These are phyloP conservation scores for Drosophila leontia DNA, from an alignment of 1,140 invertebrate genomes.

Conservation along the genomic window DNA sequence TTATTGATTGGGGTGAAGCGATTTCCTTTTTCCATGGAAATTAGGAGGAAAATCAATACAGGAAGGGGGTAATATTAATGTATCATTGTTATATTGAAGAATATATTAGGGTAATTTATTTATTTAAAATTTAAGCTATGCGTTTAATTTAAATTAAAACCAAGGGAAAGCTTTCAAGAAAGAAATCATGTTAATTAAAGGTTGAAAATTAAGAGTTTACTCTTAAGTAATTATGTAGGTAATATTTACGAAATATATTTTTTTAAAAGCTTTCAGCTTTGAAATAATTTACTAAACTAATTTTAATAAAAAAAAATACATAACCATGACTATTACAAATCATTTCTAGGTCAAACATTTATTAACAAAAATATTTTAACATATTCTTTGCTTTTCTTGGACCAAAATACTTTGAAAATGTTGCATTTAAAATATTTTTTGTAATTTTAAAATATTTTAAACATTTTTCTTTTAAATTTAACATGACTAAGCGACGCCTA, in stretches of 20 bases:
- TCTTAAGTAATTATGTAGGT: background rate
- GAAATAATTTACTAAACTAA: background rate
- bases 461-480: background rate
- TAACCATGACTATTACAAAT: background rate
- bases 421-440: too few species aligned
- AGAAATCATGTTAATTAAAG: background rate
- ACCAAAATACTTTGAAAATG: background rate
- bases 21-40: constrained; percentile 16
- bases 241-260: background rate
- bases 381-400: background rate
- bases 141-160: background rate
- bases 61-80: background rate
- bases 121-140: background rate
- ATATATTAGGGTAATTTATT: background rate
- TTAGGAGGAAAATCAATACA: constrained; percentile 11
- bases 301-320: too few species aligned
- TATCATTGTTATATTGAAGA: background rate
- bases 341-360: background rate
- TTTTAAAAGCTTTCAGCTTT: background rate
- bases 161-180: background rate
- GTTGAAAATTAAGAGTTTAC: background rate
- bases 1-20: constrained; percentile 32
- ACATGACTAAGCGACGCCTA: background rate
- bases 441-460: too few species aligned
- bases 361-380: background rate